Conservation (phyloP, 2,113 vertebrate species). For the Benitochromis conjunctus region DNA sequence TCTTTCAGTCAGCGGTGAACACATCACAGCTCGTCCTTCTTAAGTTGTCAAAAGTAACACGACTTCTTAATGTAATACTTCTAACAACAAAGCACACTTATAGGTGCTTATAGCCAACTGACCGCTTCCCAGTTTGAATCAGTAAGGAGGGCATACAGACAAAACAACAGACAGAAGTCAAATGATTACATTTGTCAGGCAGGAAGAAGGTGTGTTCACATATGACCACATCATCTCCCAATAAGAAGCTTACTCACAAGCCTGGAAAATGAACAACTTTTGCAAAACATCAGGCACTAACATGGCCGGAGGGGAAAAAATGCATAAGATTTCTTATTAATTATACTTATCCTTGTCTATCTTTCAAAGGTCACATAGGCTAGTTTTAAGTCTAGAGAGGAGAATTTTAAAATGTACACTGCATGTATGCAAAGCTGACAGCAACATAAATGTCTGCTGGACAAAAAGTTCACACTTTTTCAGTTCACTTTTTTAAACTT, state of each 20-base stretch:
- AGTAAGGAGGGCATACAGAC: background rate
- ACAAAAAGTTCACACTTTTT: background rate
- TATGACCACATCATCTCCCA: background rate
- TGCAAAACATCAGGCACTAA: background rate
- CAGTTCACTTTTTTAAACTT: background rate
- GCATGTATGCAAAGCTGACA: background rate
- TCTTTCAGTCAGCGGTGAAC: background rate
- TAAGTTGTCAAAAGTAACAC: background rate
- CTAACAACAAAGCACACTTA: rapidly evolving
- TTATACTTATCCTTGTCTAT: background rate
- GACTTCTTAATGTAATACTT: background rate
- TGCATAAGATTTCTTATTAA: background rate
- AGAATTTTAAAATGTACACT: background rate
- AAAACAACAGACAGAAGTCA: background rate
- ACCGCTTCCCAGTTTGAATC: background rate
- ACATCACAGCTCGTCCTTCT: background rate
- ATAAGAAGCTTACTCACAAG: background rate
- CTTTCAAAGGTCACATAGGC: background rate
- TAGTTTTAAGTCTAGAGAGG: background rate
- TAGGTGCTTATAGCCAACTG: background rate
- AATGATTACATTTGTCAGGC: background rate
- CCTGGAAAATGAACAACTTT: background rate
- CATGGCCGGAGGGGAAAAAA: background rate
- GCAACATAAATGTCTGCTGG: background rate
- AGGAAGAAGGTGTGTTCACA: background rate